These are phyloP conservation scores for Drosophila subsilvestris DNA, from an alignment of 2,888 invertebrate genomes.

Conservation along the genomic window DNA sequence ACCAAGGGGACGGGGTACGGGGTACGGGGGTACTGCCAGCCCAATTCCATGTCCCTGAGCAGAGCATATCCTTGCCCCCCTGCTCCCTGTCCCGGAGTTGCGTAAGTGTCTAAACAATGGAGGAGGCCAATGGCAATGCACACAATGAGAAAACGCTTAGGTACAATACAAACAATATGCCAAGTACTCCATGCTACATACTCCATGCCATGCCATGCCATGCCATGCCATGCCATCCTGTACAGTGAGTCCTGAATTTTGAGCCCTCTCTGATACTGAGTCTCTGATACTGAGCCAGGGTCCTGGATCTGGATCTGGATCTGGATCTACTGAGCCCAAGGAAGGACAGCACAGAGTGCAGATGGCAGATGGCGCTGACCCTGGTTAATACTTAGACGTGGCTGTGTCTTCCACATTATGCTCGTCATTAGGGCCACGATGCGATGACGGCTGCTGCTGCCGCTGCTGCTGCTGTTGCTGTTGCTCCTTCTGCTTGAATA, in stretches of 20 bases:
- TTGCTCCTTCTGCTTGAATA: slow-evolving; percentile 31
- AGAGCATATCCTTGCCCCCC: not conserved
- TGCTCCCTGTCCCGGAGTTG: slow-evolving; percentile 60
- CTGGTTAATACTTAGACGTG: not conserved
- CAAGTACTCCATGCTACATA: slow-evolving; percentile 10
- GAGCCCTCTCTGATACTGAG: no score
- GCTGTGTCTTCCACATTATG: slow-evolving; percentile 62
- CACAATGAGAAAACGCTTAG: slow-evolving; percentile 47
- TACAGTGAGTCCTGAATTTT: not conserved
- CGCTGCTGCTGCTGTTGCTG: slow-evolving; percentile 17
- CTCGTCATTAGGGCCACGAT: slow-evolving; percentile 58
- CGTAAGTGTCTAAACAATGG: slow-evolving; percentile 73
- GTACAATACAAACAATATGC: slow-evolving; percentile 49
- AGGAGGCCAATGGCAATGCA: slow-evolving; percentile 53
- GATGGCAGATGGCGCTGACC: slow-evolving; percentile 57
- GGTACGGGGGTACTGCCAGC: slow-evolving; percentile 34
- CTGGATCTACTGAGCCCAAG: no score
- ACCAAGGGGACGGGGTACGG: no score
- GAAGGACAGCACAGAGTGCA: not conserved
- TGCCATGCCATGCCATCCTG: slow-evolving; percentile 10
- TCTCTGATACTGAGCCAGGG: not conserved
- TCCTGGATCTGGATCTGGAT: slow-evolving; percentile 13
- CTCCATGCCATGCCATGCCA: slow-evolving; percentile 19
- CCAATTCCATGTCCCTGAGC: not conserved
- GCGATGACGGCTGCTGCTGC: slow-evolving; percentile 22